These are phyloP conservation scores for Darevskia nairensis DNA, from an alignment of 2,797 vertebrate genomes.

Conservation along the genomic window DNA sequence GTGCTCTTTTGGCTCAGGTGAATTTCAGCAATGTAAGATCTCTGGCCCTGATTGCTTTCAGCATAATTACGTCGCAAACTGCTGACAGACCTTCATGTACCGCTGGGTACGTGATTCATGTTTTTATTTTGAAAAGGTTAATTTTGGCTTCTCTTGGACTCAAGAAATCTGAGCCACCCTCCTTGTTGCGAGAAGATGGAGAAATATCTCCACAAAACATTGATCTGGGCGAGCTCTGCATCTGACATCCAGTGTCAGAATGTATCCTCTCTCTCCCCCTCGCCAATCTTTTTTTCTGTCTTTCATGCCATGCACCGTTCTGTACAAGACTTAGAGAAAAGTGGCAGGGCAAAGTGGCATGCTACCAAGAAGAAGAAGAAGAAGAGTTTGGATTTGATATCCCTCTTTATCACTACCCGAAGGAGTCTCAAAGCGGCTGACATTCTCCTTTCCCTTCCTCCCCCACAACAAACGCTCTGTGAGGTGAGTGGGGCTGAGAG, in stretches of 20 bases:
- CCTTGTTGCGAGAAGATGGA: constrained; percentile 39
- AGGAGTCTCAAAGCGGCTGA: too few relatives aligned
- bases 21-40: background rate
- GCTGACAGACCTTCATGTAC: background rate
- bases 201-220: constrained; percentile 25
- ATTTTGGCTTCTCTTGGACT: constrained; percentile 11
- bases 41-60: background rate
- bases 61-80: background rate
- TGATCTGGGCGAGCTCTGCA: constrained; percentile 34
- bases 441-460: too few relatives aligned
- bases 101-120: constrained; percentile 7
- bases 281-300: too few relatives aligned
- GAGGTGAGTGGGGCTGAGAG: too few relatives aligned
- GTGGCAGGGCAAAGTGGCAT: background rate
- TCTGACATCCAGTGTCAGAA: constrained; percentile 28
- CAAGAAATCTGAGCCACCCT: constrained; percentile 28
- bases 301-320: background rate
- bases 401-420: too few relatives aligned
- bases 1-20: background rate
- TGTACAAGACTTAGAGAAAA: background rate
- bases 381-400: too few relatives aligned
- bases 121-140: constrained; percentile 37
- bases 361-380: too few relatives aligned
- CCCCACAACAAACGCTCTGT: too few relatives aligned
- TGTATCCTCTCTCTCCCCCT: constrained; percentile 42